A percentile compares a stretch with the other conserved stretches of the same genome.
Evolutionary conservation across 2,113 vertebrate genomes (phyloP).

Genomic region (Thermophis baileyi): DNA sequence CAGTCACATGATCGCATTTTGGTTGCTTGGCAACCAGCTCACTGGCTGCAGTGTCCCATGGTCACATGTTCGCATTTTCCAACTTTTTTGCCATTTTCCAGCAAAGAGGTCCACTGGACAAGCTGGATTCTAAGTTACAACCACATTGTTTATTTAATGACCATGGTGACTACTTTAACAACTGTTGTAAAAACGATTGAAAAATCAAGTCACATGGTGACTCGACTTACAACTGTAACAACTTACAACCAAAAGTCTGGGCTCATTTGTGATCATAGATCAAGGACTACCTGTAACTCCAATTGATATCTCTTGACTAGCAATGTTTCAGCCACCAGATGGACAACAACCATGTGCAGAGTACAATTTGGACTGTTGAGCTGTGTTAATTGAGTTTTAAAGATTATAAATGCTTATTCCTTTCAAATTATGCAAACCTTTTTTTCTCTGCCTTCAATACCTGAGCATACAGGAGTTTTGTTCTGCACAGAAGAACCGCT

Average conservation of each 20-base stretch:
- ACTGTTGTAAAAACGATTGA: not conserved
- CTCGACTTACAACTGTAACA: not conserved
- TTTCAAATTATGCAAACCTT: not conserved
- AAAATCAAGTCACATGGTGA: not conserved
- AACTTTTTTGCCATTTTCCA: not conserved
- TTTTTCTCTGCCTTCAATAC: conserved; percentile 73
- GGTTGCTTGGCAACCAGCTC: not conserved
- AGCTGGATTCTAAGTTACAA: not conserved
- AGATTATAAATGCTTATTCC: not conserved
- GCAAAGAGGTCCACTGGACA: not conserved
- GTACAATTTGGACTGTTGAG: not conserved
- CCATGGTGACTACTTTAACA: not conserved
- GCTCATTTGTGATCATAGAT: not conserved
- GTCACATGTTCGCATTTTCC: not conserved
- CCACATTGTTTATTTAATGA: not conserved
- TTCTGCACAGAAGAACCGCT: conserved; percentile 98
- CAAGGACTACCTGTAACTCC: not conserved
- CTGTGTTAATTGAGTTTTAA: not conserved
- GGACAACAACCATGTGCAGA: not conserved
- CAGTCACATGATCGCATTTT: not conserved
- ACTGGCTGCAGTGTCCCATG: not conserved
- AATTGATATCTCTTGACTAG: not conserved
- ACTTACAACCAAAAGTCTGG: not conserved
- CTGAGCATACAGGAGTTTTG: conserved; percentile 98
- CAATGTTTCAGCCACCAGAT: not conserved